Conservation (phyloP, 2,888 invertebrate genomes). For the Maniola hyperantus region DNA sequence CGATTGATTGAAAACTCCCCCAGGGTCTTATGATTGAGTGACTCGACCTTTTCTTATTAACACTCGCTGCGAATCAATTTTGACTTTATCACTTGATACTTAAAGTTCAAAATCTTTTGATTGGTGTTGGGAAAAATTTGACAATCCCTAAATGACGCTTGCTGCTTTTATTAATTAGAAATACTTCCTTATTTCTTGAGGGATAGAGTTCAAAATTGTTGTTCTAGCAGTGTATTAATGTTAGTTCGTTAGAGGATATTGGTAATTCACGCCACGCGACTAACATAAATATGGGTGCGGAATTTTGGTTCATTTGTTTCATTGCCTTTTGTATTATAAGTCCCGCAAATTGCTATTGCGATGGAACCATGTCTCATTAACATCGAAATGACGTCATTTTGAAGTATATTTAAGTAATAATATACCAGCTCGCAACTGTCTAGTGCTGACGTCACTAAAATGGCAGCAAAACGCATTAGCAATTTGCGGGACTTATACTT, state of each 20-base stretch:
- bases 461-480: too few species aligned
- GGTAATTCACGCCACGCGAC: slow-evolving; percentile 53
- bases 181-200: slow-evolving; percentile 13
- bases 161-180: slow-evolving; percentile 8
- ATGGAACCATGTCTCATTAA: too few species aligned
- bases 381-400: too few species aligned
- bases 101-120: background rate
- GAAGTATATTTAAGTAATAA: too few species aligned
- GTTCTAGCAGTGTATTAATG: slow-evolving; percentile 5
- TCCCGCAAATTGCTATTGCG: too few species aligned
- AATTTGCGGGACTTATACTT: too few species aligned
- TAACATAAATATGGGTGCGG: slow-evolving; percentile 41
- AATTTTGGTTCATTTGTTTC: slow-evolving; percentile 32
- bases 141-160: slow-evolving; percentile 22
- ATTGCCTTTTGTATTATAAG: slow-evolving; percentile 10
- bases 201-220: slow-evolving; percentile 19
- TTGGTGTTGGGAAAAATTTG: slow-evolving; percentile 12
- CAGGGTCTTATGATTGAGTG: slow-evolving; percentile 31
- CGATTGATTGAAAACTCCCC: slow-evolving; percentile 31
- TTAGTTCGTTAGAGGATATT: slow-evolving; percentile 46
- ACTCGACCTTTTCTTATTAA: slow-evolving; percentile 19
- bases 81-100: background rate
- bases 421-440: too few species aligned
- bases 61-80: background rate
- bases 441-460: too few species aligned